Evolutionary conservation across 2,797 vertebrate genomes (phyloP), one percentile per base, ranked within the genome.

Genomic region (Antennarius maculatus): DNA sequence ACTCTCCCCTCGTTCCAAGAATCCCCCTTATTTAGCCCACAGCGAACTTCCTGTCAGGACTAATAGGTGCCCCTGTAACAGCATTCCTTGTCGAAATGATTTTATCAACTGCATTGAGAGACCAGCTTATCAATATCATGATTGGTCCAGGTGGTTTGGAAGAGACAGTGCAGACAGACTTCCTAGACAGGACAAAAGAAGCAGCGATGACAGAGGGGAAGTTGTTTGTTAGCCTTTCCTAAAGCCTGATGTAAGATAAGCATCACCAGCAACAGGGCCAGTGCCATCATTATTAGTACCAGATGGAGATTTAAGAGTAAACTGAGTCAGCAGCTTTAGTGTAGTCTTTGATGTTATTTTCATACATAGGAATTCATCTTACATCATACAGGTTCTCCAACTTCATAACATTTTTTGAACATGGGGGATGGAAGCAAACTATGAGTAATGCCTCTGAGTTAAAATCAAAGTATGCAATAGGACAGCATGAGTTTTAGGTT

Each of bases 241-340:
- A 2, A 23, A 18, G 31, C 7, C 15, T 16, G 39, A 69, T 73
- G 78, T 88, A 58, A 47, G 70, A 69, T 67, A 17, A 66, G 57
- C 50, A 4, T 77, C 65, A 62, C 39, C 57, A 61, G 57, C 61
- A 75, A 68, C 74, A 64, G 78, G 60, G 61, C 58, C 43, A 68
- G 66, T 48, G 4, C 63, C 70, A 61, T 77, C 71, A 87, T 55
- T 73, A 76, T 51, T 61, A 74, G 65, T 55, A 27, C 49, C 54
- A 60, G 58, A 51, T 51, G 58, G 61, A 68, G 65, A 77, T 82
- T 77, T 81, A 23, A 23, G 23, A 23, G 69, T 53, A 29, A 61
- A 34, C 27, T 10, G 9, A 57, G 68, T 72, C 64, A 54, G 31
- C 55, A 58, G 56, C 65, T 69, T 79, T 45, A 31, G 52, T n/a